Conservation (phyloP, 2,797 vertebrate genomes). For the Cirrhinus molitorella region DNA sequence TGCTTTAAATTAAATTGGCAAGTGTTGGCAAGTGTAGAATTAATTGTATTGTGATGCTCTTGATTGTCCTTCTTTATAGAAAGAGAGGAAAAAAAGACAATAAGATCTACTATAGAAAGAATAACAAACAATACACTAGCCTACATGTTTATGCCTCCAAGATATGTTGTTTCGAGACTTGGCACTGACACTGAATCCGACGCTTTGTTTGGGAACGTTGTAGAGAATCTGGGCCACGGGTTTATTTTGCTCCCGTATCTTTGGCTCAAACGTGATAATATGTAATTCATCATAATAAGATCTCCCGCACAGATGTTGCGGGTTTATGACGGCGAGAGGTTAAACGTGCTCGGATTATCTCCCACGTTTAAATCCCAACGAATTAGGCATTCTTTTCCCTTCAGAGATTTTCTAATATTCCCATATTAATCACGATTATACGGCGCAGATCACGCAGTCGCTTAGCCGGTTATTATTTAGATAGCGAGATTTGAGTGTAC, state of each 20-base stretch:
- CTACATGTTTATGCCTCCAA: conserved; percentile 1
- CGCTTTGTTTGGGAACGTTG: conserved; percentile 21
- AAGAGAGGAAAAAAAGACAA: not conserved
- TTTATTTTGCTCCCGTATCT: conserved; percentile 25
- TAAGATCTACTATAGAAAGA: not conserved
- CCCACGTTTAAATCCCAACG: conserved; percentile 64
- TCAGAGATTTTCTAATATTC: conserved; percentile 58
- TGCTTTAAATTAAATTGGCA: not conserved
- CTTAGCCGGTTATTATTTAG: conserved; percentile 44
- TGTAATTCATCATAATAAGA: conserved; percentile 49
- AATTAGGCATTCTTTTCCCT: conserved; percentile 56
- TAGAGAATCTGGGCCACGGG: conserved; percentile 35
- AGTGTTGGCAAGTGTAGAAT: not conserved
- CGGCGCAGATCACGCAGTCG: too few species aligned
- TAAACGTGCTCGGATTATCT: conserved; percentile 63
- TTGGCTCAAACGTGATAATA: conserved; percentile 24
- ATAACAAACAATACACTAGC: not conserved
- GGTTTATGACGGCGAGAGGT: conserved; percentile 31
- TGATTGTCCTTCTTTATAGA: not conserved
- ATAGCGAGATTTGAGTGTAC: conserved; percentile 54
- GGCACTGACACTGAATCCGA: conserved; percentile 11
- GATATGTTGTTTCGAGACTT: conserved; percentile 25
- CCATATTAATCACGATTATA: conserved; percentile 64
- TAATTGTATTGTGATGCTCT: not conserved
- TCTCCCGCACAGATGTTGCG: conserved; percentile 44